A percentile compares a stretch with the other conserved stretches of the same genome.
Evolutionary conservation across 2,797 vertebrate genomes (phyloP).

Genomic region (Acanthopagrus latus): DNA sequence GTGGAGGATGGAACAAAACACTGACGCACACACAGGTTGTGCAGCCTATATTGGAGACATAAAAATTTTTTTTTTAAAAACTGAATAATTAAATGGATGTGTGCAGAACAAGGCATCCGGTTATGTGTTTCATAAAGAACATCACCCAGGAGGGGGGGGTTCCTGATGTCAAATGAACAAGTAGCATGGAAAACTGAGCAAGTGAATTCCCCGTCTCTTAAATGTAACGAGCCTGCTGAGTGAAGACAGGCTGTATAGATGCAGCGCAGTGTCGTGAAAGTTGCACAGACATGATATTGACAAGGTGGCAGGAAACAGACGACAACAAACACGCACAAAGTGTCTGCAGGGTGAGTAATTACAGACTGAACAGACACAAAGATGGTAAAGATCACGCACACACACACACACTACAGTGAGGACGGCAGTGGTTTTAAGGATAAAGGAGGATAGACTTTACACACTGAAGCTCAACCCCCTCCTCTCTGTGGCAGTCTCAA

Average conservation of each 20-base stretch:
- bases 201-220: conserved; percentile 42
- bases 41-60: conserved; percentile 2
- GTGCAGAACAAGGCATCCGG: background rate
- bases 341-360: conserved; percentile 80
- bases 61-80: too few species aligned
- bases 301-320: conserved; percentile 61
- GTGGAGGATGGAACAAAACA: too few species aligned
- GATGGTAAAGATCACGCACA: conserved; percentile 55
- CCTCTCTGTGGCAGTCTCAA: conserved; percentile 39
- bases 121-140: conserved; percentile 7
- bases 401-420: conserved; percentile 23
- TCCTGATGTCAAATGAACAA: conserved; percentile 14
- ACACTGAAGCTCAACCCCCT: conserved; percentile 43
- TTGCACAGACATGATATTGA: conserved; percentile 55
- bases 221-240: conserved; percentile 36
- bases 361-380: conserved; percentile 69
- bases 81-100: background rate
- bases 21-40: background rate
- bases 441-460: conserved; percentile 71
- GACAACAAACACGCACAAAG: conserved; percentile 70
- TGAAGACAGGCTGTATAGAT: conserved; percentile 33
- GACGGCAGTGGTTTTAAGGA: conserved; percentile 58
- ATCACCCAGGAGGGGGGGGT: conserved; percentile 1
- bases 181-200: conserved; percentile 16
- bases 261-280: conserved; percentile 30